phyloP scores from a whole-genome alignment of 2,113 vertebrate genomes.

The Osmerus mordax region DNA sequence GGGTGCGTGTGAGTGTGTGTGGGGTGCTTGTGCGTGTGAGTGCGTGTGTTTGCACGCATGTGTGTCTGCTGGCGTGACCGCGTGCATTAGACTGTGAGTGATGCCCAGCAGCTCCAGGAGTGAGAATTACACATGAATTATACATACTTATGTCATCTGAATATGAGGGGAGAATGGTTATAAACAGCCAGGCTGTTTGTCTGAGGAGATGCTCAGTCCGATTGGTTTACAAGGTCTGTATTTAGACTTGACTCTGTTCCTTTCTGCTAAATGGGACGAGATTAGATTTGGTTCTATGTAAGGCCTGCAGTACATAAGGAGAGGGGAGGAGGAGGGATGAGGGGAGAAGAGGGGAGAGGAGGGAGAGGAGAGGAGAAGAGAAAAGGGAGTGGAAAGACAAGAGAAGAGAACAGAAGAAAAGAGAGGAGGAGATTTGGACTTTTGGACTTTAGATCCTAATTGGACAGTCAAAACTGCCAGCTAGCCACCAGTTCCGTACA shows the following conservation, averaged over 20 bases:
- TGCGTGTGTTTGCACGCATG: not conserved
- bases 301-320: not conserved
- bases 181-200: no score
- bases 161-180: constrained; percentile 1
- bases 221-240: no score
- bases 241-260: no score
- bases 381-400: not conserved
- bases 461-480: no score
- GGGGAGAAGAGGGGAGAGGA: not conserved
- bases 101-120: constrained; percentile 16
- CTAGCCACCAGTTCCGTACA: no score
- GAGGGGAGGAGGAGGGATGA: not conserved
- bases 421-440: constrained; percentile 1
- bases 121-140: constrained; percentile 41
- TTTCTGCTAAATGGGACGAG: no score
- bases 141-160: not conserved
- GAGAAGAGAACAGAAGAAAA: not conserved
- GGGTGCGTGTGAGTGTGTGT: not conserved
- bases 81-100: constrained; percentile 2
- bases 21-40: constrained; percentile 5
- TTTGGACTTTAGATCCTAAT: no score
- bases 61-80: constrained; percentile 4
- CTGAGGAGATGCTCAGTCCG: no score
- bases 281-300: no score
- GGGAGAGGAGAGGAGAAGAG: not conserved